Evolutionary conservation across 2,888 invertebrate species (phyloP).

Genomic region (Drosophila borborema): DNA sequence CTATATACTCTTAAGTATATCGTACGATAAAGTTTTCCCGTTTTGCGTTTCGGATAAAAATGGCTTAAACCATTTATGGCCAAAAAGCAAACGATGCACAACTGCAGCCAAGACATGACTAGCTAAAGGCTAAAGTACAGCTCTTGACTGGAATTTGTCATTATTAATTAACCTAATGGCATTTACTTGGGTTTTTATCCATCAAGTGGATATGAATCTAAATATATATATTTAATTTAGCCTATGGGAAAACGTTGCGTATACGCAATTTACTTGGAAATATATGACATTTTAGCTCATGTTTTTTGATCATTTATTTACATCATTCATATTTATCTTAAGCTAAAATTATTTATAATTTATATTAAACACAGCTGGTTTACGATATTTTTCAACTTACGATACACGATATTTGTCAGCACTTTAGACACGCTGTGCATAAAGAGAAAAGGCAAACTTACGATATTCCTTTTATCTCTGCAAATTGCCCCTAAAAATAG

Average conservation of each 20-base stretch:
- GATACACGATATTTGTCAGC: not conserved
- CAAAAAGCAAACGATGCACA: not conserved
- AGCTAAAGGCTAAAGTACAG: not conserved
- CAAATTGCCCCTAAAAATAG: too few species aligned
- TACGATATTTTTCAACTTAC: not conserved
- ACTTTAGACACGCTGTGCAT: not conserved
- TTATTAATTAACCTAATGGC: slow-evolving; percentile 11
- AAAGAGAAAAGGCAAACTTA: not conserved
- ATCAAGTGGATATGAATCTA: not conserved
- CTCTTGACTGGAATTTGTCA: not conserved
- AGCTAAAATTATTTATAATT: too few species aligned
- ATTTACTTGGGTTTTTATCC: not conserved
- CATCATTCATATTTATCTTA: not conserved
- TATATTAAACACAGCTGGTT: too few species aligned
- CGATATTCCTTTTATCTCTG: not conserved
- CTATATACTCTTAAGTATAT: not conserved
- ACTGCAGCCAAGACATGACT: slow-evolving; percentile 7
- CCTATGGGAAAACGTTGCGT: not conserved
- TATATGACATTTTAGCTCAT: not conserved
- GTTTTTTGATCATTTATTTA: not conserved
- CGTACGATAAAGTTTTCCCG: not conserved
- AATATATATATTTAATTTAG: not conserved
- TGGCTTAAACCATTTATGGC: slow-evolving; percentile 4
- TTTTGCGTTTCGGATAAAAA: not conserved
- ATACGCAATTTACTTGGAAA: not conserved